A percentile compares a stretch with the other conserved stretches of the same genome.
Evolutionary conservation across 2,113 vertebrate species (phyloP).

Genomic region (Trachemys scripta): DNA sequence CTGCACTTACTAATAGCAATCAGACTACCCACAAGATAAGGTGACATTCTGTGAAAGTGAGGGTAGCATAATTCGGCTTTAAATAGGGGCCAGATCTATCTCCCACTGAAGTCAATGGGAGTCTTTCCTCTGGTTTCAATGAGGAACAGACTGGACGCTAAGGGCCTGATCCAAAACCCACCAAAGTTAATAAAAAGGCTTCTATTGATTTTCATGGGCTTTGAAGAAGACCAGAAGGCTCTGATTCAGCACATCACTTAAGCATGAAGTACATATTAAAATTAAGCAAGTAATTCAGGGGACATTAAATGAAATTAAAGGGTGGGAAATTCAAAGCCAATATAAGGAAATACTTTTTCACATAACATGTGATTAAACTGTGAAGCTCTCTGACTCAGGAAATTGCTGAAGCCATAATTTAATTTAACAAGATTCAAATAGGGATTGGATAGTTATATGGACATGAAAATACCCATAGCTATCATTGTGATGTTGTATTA

Average conservation of each 20-base stretch:
- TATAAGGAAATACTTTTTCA: neutral
- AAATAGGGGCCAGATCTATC: rapidly evolving
- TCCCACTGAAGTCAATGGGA: neutral
- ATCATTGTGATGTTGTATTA: neutral
- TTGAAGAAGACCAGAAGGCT: neutral
- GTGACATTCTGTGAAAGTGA: neutral
- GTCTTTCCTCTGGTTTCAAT: neutral
- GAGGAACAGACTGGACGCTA: neutral
- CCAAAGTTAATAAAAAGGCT: neutral
- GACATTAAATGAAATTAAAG: neutral
- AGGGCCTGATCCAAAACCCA: neutral
- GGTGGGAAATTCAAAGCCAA: neutral
- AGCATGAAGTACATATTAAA: neutral
- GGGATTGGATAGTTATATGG: neutral
- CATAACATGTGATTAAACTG: neutral
- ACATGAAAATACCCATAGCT: neutral
- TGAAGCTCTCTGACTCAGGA: neutral
- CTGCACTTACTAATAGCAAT: neutral
- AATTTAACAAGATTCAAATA: neutral
- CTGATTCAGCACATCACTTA: neutral
- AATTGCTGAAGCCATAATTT: neutral
- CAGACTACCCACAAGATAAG: neutral
- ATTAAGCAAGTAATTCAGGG: neutral
- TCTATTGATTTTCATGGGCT: neutral
- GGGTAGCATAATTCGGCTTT: neutral